Percentiles rank a stretch among this genome's conserved stretches.
Conservation (phyloP, 2,888 invertebrate genomes). For the Tenthredo livida region DNA sequence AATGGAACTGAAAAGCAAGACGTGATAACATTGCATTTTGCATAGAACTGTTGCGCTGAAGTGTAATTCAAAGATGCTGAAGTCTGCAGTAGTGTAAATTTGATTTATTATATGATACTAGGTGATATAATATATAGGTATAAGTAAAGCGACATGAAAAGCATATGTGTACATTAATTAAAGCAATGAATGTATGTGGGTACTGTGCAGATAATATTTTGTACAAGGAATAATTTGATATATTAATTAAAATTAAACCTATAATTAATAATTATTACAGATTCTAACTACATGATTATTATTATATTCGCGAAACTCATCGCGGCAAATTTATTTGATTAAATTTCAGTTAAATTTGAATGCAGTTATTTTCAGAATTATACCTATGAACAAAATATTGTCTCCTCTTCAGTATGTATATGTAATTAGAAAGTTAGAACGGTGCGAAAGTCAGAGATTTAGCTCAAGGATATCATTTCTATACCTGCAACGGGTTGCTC, state of each 20-base stretch:
- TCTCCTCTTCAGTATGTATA: not conserved
- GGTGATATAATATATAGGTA: not conserved
- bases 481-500: slow-evolving; percentile 93
- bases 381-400: slow-evolving; percentile 24
- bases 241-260: slow-evolving; percentile 3
- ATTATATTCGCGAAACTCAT: not conserved
- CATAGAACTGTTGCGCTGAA: not conserved
- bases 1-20: not conserved
- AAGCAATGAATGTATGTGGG: slow-evolving; percentile 22
- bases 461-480: slow-evolving; percentile 27
- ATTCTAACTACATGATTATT: slow-evolving; percentile 27
- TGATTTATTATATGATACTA: slow-evolving; percentile 7
- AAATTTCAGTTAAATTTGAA: not conserved
- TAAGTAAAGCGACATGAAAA: slow-evolving; percentile 45
- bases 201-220: slow-evolving; percentile 44
- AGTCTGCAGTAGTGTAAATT: slow-evolving; percentile 41
- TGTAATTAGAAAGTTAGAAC: slow-evolving; percentile 48
- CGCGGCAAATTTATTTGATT: not conserved
- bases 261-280: slow-evolving; percentile 7
- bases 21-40: not conserved
- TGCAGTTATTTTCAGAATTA: not conserved
- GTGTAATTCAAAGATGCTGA: slow-evolving; percentile 37
- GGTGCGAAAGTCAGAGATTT: slow-evolving; percentile 40
- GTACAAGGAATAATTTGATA: slow-evolving; percentile 11
- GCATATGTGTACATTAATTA: slow-evolving; percentile 44